These are phyloP conservation scores for Prorops nasuta DNA, from an alignment of 1,140 invertebrate species.

Conservation along the genomic window DNA sequence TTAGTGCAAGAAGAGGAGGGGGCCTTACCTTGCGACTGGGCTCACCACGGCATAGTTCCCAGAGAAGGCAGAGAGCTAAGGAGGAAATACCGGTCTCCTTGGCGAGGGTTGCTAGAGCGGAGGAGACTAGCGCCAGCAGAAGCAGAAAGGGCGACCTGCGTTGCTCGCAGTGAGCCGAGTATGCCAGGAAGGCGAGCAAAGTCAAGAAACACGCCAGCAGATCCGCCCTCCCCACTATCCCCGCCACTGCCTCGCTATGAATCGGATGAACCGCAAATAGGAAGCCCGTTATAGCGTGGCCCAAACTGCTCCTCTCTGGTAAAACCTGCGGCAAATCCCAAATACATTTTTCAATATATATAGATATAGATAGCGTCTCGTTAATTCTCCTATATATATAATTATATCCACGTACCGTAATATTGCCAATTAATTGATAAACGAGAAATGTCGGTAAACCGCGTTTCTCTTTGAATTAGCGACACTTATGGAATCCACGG, in stretches of 20 bases:
- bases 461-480: no score
- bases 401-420: no score
- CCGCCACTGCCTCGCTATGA: slow-evolving; percentile 94
- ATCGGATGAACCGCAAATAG: slow-evolving; percentile 95
- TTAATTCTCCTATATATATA: background rate
- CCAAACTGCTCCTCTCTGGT: slow-evolving; percentile 60
- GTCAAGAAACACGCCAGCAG: slow-evolving; percentile 89
- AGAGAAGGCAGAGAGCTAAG: slow-evolving; percentile 81
- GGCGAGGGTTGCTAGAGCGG: slow-evolving; percentile 69
- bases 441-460: no score
- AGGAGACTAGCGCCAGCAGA: slow-evolving; percentile 45
- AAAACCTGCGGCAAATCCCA: slow-evolving; percentile 61
- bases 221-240: slow-evolving; percentile 94
- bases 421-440: no score
- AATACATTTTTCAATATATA: background rate
- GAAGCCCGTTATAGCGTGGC: slow-evolving; percentile 75
- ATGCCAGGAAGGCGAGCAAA: slow-evolving; percentile 80
- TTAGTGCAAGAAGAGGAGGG: background rate
- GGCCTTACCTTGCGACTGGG: slow-evolving; percentile 36
- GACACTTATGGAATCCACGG: no score
- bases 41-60: slow-evolving; percentile 64
- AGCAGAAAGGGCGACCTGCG: slow-evolving; percentile 44
- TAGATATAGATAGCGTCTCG: background rate
- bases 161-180: slow-evolving; percentile 62
- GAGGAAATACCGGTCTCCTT: slow-evolving; percentile 93